These are phyloP conservation scores for Gavialis gangeticus DNA, from an alignment of 2,113 vertebrate genomes.

Conservation along the genomic window DNA sequence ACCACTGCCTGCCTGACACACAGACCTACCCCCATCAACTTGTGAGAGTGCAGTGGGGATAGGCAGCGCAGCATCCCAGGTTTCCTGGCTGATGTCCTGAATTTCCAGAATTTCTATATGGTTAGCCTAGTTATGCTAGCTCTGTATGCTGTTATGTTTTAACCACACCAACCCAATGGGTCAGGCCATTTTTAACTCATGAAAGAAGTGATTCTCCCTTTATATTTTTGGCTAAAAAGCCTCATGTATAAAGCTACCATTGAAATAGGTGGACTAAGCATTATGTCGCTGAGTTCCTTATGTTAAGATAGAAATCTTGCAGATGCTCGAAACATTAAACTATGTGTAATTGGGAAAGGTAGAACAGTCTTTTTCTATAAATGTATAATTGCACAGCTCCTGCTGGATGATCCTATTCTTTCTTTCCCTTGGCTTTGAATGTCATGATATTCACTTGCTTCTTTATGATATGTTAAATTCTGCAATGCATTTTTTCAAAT, in stretches of 20 bases:
- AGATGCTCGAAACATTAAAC: slow-evolving; percentile 36
- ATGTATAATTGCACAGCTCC: not conserved
- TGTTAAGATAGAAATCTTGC: slow-evolving; percentile 16
- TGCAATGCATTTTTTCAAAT: not conserved
- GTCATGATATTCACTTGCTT: not conserved
- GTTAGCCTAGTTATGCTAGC: no score
- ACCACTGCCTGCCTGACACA: no score
- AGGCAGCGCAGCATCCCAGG: no score
- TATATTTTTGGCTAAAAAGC: slow-evolving; percentile 54
- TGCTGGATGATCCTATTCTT: not conserved
- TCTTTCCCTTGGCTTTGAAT: not conserved
- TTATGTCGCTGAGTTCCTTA: slow-evolving; percentile 5
- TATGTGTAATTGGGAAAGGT: not conserved
- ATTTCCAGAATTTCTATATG: no score
- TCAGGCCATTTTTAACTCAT: no score
- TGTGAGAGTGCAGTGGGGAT: no score
- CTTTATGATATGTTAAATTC: not conserved
- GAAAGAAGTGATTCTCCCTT: slow-evolving; percentile 51
- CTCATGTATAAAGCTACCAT: slow-evolving; percentile 34
- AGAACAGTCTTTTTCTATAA: not conserved
- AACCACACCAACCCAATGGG: no score
- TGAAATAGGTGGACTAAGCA: slow-evolving; percentile 49
- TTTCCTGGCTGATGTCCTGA: no score
- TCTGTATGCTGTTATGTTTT: no score
- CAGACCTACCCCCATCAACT: no score